Percentiles rank a stretch among this genome's conserved stretches.
Conservation (phyloP, 2,797 vertebrate genomes). For the Amazona finschi region DNA sequence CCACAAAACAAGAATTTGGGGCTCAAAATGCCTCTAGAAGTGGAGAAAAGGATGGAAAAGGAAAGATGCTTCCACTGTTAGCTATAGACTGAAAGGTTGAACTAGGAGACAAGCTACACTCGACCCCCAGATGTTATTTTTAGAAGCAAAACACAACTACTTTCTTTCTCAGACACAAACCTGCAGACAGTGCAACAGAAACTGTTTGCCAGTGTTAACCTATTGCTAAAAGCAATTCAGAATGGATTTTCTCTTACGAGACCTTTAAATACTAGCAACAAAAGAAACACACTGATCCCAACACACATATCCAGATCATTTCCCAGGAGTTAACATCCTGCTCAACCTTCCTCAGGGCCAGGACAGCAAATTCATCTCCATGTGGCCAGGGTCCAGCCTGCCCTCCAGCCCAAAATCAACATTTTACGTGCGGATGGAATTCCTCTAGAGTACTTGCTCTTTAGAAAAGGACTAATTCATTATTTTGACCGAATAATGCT, state of each 20-base stretch:
- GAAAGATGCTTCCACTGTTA: neutral
- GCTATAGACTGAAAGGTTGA: neutral
- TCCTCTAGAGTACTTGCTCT: neutral
- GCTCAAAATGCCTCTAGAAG: neutral
- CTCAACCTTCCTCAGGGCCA: neutral
- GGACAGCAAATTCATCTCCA: neutral
- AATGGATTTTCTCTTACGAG: neutral
- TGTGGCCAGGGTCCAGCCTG: neutral
- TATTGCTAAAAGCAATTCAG: neutral
- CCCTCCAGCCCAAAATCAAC: neutral
- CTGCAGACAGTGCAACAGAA: neutral
- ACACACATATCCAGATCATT: rapidly evolving
- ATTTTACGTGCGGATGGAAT: rapidly evolving
- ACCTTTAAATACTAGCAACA: neutral
- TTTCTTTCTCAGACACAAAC: neutral
- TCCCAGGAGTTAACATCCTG: neutral
- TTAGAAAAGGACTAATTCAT: neutral
- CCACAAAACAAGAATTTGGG: neutral
- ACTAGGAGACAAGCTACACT: neutral
- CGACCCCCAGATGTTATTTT: neutral
- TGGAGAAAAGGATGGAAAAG: neutral
- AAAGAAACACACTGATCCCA: neutral
- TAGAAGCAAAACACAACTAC: neutral
- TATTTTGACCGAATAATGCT: neutral
- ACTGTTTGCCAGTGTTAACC: neutral